Percentiles rank a stretch among this genome's conserved stretches.
Conservation (phyloP, 1,140 invertebrate genomes). For the Pygmarrhopalites habei region DNA sequence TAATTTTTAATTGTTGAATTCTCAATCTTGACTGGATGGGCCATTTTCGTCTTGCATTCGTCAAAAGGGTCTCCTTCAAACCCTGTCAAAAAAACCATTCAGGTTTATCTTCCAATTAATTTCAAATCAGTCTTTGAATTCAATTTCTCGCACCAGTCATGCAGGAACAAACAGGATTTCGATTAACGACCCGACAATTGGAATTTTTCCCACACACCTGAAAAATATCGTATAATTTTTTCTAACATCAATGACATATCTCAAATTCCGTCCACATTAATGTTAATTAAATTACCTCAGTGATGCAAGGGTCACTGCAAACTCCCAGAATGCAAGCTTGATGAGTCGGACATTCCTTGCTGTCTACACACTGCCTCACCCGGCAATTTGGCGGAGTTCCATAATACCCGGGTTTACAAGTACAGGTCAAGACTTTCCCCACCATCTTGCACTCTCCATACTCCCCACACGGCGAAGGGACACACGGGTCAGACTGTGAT, state of each 20-base stretch:
- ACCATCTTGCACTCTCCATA: not conserved
- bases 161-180: constrained; percentile 1
- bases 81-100: too few species aligned
- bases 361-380: not conserved
- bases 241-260: too few species aligned
- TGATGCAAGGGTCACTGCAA: constrained; percentile 13
- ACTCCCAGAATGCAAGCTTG: constrained; percentile 1
- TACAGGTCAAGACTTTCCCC: constrained; percentile 4
- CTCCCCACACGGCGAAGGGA: constrained; percentile 12
- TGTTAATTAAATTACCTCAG: too few species aligned
- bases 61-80: constrained; percentile 2
- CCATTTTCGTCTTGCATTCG: too few species aligned
- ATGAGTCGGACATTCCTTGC: constrained; percentile 2
- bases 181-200: constrained; percentile 5
- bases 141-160: too few species aligned
- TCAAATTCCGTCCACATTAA: too few species aligned
- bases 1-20: too few species aligned
- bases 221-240: too few species aligned
- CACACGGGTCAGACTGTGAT: constrained; percentile 5
- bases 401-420: constrained; percentile 4
- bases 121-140: too few species aligned
- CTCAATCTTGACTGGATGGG: not conserved
- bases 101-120: too few species aligned
- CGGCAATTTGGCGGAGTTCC: constrained; percentile 10
- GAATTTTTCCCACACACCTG: constrained; percentile 11